Conservation (phyloP, 2,113 vertebrate species). For the Cephalopterus ornatus region DNA sequence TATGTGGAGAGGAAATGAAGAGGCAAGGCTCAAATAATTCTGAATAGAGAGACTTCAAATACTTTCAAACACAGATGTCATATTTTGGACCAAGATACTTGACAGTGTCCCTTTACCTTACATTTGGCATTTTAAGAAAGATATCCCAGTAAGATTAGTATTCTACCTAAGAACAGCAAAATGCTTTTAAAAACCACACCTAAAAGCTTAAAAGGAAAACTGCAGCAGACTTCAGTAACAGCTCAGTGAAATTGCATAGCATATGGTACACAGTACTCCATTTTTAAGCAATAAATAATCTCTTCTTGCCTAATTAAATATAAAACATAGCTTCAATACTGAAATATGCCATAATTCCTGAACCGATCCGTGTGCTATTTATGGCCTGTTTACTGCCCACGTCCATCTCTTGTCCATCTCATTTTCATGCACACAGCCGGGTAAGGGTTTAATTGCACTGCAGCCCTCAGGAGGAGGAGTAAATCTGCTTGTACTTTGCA, state of each 20-base stretch:
- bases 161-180: slow-evolving; percentile 41
- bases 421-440: background rate
- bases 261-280: slow-evolving; percentile 1
- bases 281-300: slow-evolving; percentile 35
- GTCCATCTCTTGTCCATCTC: background rate
- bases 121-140: slow-evolving; percentile 44
- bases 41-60: background rate
- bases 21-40: background rate
- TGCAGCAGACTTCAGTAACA: background rate
- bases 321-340: slow-evolving; percentile 14
- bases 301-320: background rate
- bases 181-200: background rate
- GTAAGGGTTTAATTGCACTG: background rate
- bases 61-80: background rate
- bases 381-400: background rate
- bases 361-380: background rate
- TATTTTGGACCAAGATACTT: background rate
- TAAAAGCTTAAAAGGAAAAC: background rate
- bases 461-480: background rate
- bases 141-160: slow-evolving; percentile 5
- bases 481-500: background rate
- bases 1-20: background rate
- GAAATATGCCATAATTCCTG: background rate
- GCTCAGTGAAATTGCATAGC: background rate
- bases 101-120: slow-evolving; percentile 17